Base-by-base conservation (phyloP, 2,113 vertebrate species). In the Sciurus niger region DNA sequence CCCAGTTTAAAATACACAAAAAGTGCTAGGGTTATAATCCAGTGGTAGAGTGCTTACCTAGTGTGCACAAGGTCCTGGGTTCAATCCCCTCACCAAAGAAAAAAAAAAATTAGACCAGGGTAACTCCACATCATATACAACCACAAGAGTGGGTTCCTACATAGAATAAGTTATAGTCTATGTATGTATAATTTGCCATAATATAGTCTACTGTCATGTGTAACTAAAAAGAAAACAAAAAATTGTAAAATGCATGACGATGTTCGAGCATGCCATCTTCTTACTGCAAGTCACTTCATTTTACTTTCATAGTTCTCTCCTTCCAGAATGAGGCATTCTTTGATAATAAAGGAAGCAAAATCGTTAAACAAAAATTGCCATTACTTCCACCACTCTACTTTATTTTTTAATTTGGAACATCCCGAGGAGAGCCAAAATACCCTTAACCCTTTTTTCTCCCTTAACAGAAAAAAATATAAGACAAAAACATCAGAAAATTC, bases 281-380 rank as follows among this genome's bases (percentile, higher is more conserved):
- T 79, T 20, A 63, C 3, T 74, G n/a, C 12, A 12, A 67, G 28
- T 86, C 67, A 65, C 40, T 73, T 24, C 32, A 9, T 14, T 68
- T 73, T 22, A 32, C 13, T 34, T 8, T 87, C 32, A 34, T 17
- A 48, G 84, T 17, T 17, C 43, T 40, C 53, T 22, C 67, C 67
- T 82, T 82, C 25, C 2, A 53, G 43, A 65, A 43, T 3, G 13
- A 83, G 25, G 63, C 6, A 32, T 65, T 89, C 53, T 63, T 53
- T 65, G 37, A 60, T 24, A 28, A 74, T 30, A 83, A 16, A 89
- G 73, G n/a, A 74, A 28, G n/a, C 2, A 34, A 70, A 86, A 43
- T 83, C 46, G 53, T 67, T 82, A 94, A 82, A 53, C 55, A 67
- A 65, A 76, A 93, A 89, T 46, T n/a, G n/a, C 30, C 67, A 14